These are phyloP conservation scores for Apodemus sylvaticus DNA, from an alignment of 2,113 vertebrate species.

Conservation along the genomic window DNA sequence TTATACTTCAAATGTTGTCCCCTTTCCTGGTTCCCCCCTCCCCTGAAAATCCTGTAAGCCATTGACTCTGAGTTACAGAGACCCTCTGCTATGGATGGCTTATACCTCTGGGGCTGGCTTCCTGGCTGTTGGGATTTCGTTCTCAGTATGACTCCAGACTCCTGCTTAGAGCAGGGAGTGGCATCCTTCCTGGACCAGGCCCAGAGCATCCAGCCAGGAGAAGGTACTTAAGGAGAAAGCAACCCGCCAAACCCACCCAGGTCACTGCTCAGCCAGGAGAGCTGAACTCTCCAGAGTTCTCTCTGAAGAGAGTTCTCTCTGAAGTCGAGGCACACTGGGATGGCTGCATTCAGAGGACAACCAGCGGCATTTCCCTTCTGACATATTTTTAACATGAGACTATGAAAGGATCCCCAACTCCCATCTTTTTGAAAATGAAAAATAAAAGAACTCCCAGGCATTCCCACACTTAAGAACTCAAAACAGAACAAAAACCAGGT, in stretches of 20 bases:
- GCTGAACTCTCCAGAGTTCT: background rate
- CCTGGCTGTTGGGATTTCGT: background rate
- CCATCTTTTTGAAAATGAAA: background rate
- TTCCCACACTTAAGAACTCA: background rate
- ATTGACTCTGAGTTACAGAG: too few relatives aligned
- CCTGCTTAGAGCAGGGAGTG: background rate
- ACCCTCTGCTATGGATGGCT: background rate
- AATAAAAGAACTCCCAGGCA: constrained; percentile 49
- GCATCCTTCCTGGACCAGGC: background rate
- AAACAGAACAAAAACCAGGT: background rate
- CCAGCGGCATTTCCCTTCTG: background rate
- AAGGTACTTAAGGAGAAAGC: constrained; percentile 13
- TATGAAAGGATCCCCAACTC: background rate
- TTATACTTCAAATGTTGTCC: too few relatives aligned
- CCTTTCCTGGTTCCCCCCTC: too few relatives aligned
- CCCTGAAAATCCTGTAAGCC: too few relatives aligned
- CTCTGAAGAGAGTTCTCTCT: constrained; percentile 11
- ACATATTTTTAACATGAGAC: constrained; percentile 4
- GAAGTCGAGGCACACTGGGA: background rate
- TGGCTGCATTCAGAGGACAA: background rate
- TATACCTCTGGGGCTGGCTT: constrained; percentile 39
- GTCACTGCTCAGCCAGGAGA: background rate
- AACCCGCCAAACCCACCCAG: background rate
- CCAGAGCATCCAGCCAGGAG: background rate
- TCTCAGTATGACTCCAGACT: constrained; percentile 16